These are phyloP conservation scores for Xenopus laevis DNA, from an alignment of 2,113 vertebrate species.

Conservation along the genomic window DNA sequence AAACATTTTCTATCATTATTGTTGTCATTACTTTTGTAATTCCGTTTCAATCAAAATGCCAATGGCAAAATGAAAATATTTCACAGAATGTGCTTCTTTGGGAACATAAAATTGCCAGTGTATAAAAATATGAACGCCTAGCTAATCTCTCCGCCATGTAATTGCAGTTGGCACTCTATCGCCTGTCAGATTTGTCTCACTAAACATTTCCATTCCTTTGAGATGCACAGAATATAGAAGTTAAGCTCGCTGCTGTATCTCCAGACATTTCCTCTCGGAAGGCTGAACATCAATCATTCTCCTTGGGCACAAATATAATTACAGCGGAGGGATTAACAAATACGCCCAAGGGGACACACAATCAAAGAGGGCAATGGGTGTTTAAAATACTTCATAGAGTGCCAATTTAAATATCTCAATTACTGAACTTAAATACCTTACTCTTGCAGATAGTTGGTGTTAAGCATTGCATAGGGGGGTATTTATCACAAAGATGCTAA, in stretches of 20 bases:
- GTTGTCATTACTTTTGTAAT: constrained; percentile 10
- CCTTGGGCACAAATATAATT: constrained; percentile 8
- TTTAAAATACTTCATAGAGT: constrained; percentile 1
- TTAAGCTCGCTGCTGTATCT: background rate
- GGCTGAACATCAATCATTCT: constrained; percentile 12
- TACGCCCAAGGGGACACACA: constrained; percentile 3
- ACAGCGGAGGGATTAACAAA: constrained; percentile 7
- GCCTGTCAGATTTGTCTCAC: constrained; percentile 22
- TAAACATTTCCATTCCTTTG: constrained; percentile 18
- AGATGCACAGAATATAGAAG: constrained; percentile 9
- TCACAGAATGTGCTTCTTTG: background rate
- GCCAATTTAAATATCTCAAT: background rate
- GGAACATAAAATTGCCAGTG: constrained; percentile 2
- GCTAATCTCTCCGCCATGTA: constrained; percentile 25
- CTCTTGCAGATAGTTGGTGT: no score
- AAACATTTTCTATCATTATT: background rate
- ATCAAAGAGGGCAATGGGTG: background rate
- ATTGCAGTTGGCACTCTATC: constrained; percentile 4
- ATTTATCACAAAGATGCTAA: background rate
- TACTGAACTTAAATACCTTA: background rate
- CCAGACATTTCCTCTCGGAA: constrained; percentile 3
- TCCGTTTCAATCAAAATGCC: constrained; percentile 1
- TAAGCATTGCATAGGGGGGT: no score
- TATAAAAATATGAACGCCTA: constrained; percentile 1
- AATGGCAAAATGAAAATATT: background rate